Base-by-base conservation (phyloP, 2,797 vertebrate genomes). In the Rhabdomys pumilio region DNA sequence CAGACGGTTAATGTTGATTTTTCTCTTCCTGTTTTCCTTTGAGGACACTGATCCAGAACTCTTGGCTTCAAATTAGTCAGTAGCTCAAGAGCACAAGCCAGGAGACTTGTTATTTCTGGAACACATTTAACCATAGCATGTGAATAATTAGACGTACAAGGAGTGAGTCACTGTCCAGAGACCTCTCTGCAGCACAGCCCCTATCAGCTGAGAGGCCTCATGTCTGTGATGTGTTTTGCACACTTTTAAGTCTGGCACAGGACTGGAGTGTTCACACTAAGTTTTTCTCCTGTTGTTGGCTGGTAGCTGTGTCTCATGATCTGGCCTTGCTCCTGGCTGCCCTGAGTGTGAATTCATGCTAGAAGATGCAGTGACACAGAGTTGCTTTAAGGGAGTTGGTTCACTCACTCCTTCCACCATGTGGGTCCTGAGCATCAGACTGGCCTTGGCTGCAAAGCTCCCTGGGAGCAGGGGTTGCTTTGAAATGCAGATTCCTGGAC, bases 51-150 rank as follows among this genome's bases (percentile, higher is more conserved):
- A 89, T 96, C 80, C 89, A 41, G 80, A 63, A 84, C 94, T 76
- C 76, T 76, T 91, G 96, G 89, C 96, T 98, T 94, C 61, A 92
- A 96, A 92, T 97, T 96, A 93, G 79, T 97, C 90, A 83, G 91
- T 97, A 98, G 97, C 96, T 92, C 47, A 95, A 88, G 91, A 90
- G 93, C 89, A 82, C 67, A 96, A 81, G 96, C 95, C 84, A 90
- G 88, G 84, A 96, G 90, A 96, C 96, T 87, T 97, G 95, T 97
- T 97, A 90, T 96, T 98, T 98, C 97, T 97, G 95, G 96, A 98
- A 92, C 95, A 85, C 93, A 96, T 77, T 85, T 90, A 92, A 90
- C 90, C 24, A 53, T 76, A 72, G 10, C 80, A 97, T 91, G 83
- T 69, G 97, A 98, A 97, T 96, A 97, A 97, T 96, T 97, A 94